Percentiles rank a stretch among this genome's conserved stretches.
Conservation (phyloP, 2,888 invertebrate species). For the Myathropa florea region DNA sequence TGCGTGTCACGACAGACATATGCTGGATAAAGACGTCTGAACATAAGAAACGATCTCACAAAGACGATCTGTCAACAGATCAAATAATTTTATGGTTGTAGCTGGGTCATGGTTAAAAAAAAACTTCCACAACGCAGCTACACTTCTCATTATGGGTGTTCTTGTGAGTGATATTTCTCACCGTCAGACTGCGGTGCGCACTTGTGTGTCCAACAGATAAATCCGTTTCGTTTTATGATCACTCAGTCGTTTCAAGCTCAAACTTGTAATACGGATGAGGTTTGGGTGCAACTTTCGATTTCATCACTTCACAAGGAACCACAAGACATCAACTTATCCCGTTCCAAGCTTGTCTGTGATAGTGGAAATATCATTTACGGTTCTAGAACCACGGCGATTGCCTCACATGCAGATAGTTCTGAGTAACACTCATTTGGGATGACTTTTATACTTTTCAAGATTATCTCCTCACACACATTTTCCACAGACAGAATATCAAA, state of each 20-base stretch:
- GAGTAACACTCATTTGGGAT: not conserved
- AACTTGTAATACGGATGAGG: not conserved
- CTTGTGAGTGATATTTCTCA: not conserved
- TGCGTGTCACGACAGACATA: not conserved
- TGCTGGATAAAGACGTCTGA: not conserved
- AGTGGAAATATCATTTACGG: not conserved
- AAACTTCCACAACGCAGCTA: not conserved
- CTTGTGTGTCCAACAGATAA: not conserved
- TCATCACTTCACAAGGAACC: not conserved
- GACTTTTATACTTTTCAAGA: not conserved
- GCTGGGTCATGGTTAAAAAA: not conserved
- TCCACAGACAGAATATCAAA: not conserved
- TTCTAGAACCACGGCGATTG: not conserved
- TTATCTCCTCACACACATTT: not conserved
- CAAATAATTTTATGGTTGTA: not conserved
- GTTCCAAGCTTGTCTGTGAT: not conserved
- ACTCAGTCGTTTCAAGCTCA: not conserved
- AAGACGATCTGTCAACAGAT: constrained; percentile 4
- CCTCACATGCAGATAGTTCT: not conserved
- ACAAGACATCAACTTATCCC: not conserved
- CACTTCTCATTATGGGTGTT: not conserved
- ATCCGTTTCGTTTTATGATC: not conserved
- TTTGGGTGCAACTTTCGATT: not conserved
- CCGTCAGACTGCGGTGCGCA: not conserved
- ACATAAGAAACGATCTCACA: not conserved